Base-by-base conservation (phyloP, 2,113 vertebrate species). In the Trematomus loennbergii region DNA sequence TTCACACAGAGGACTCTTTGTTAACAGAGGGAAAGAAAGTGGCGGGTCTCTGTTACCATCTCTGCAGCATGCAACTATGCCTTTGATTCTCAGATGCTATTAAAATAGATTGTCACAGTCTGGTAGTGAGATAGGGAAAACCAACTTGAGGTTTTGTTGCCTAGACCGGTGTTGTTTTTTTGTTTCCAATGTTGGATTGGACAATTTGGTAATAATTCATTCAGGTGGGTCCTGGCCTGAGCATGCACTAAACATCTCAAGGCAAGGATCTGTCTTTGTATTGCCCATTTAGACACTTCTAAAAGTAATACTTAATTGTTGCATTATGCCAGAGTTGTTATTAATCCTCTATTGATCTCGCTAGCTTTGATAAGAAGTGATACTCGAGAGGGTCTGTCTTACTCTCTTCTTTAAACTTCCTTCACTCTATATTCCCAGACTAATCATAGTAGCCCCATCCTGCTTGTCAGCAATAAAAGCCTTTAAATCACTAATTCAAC, bases 1-100 rank as follows among this genome's bases (percentile, higher is more conserved):
- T 89, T 90, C 80, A 91, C 91, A 94, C 91, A 95, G 87, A 86
- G 67, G 86, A 71, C 70, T 85, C 89, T 92, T 94, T 94, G 93
- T 94, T 92, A 83, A 55, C 4, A 0, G 20, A 48, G 63, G n/a
- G 59, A 53, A 69, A 73, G 79, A 69, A 73, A 84, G 63, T 33
- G 60, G 81, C 10, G 12, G 61, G 50, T 66, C 71, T 79, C 75
- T 79, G 88, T 88, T 88, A 84, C 55, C 72, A 87, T 87, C 85
- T 84, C 77, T 79, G 49, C 74, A 76, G 82, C 75, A 55, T 69
- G 77, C 70, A 74, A 46, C 59, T 68, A 63, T 18, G 69, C 68
- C 63, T 89, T 87, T 81, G 78, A 60, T 82, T 84, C 82, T 89
- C 72, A 83, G 69, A 61, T 81, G 73, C 70, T 65, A 68, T 86